Evolutionary conservation across 2,797 vertebrate species (phyloP), one percentile per base, ranked within the genome.

Genomic region (Gadopsis bispinosus): DNA sequence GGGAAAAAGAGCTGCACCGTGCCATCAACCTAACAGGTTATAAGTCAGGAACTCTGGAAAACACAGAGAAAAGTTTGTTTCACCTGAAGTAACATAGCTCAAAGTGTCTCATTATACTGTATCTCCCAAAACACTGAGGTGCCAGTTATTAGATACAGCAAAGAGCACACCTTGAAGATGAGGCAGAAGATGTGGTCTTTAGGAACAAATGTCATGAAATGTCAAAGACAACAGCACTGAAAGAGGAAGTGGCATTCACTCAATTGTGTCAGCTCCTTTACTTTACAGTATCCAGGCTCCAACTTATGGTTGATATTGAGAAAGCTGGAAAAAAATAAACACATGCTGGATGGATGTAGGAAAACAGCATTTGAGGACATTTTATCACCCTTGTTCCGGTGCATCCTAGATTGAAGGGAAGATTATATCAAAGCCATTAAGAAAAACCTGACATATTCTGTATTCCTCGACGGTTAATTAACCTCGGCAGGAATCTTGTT

Each of bases 21-120:
- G 58, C 20, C 33, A 41, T 59, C 58, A 58, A 26, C 20, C 26
- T 83, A 69, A 83, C 63, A 81, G 69, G 64, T 79, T 65, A 70
- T 61, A 65, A 81, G 77, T 83, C 82, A 79, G 45, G 17, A 84
- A 77, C 33, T 65, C 14, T 45, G n/a, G 13, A 73, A 60, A 75
- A 73, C 55, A 80, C 72, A 73, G 63, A 73, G 58, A 20, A 79
- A 85, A 80, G 63, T 91, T 84, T 69, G 69, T 84, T 81, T 76
- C 64, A 82, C 72, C 77, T 61, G 43, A 80, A 81, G 70, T 68
- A 69, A 72, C 58, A 81, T 26, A 84, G 86, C 67, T 86, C 58
- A 80, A 72, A 83, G 80, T 70, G 79, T 29, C 88, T 91, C 77
- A 87, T 92, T 83, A 90, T 68, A 39, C n/a, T 19, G 31, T 14